Evolutionary conservation across 2,888 invertebrate genomes (phyloP).

Genomic region (Azorinus chamasolen): DNA sequence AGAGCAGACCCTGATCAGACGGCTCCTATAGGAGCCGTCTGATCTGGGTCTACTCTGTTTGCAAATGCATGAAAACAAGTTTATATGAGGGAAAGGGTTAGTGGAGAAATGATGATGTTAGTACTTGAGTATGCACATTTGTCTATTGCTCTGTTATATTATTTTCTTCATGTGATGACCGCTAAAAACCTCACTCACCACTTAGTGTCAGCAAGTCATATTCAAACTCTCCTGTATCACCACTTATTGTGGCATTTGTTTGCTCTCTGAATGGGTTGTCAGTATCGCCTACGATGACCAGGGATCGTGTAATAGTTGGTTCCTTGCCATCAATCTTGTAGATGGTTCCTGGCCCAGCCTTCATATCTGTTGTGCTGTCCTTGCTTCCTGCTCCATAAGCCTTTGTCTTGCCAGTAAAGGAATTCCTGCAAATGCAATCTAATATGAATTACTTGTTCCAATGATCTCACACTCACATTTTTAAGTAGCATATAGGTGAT

Average conservation of each 20-base stretch:
- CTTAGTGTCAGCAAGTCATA: constrained; percentile 66
- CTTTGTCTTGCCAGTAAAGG: constrained; percentile 68
- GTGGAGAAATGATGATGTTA: too few relatives aligned
- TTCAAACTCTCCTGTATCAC: constrained; percentile 53
- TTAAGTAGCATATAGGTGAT: too few relatives aligned
- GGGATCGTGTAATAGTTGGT: constrained; percentile 41
- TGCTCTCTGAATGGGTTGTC: constrained; percentile 66
- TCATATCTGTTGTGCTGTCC: constrained; percentile 60
- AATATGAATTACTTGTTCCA: not conserved
- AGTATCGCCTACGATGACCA: constrained; percentile 67
- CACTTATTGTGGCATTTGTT: constrained; percentile 67
- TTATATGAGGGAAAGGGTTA: too few relatives aligned
- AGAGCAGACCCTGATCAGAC: too few relatives aligned
- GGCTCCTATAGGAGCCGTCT: too few relatives aligned
- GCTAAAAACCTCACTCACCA: constrained; percentile 55
- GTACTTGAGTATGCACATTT: too few relatives aligned
- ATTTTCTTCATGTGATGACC: too few relatives aligned
- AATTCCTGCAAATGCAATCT: constrained; percentile 47
- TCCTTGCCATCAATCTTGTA: constrained; percentile 65
- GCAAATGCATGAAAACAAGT: too few relatives aligned
- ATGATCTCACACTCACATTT: too few relatives aligned
- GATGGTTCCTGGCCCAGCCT: constrained; percentile 79
- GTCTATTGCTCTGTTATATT: too few relatives aligned
- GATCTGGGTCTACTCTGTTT: too few relatives aligned
- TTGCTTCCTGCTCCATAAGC: constrained; percentile 75